Conservation (phyloP, 1,140 invertebrate species). For the Probaryconus sp. region DNA sequence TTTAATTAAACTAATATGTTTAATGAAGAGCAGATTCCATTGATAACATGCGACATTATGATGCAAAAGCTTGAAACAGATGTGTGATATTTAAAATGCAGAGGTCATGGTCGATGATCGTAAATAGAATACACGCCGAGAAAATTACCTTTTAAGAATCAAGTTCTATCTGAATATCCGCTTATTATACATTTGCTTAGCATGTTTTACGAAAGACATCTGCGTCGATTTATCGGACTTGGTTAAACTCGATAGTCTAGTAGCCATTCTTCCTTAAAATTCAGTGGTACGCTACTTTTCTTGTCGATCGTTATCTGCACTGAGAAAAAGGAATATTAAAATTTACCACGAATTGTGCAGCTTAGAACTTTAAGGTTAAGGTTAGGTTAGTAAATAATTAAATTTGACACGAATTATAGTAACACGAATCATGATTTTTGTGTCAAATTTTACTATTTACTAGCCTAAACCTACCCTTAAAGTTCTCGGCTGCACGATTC, state of each 20-base stretch:
- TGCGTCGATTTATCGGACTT: constrained; percentile 36
- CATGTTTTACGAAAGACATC: constrained; percentile 43
- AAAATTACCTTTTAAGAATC: constrained; percentile 57
- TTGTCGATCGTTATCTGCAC: constrained; percentile 34
- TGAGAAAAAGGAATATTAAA: too few relatives aligned
- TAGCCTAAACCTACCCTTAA: too few relatives aligned
- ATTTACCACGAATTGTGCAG: too few relatives aligned
- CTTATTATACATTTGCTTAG: constrained; percentile 43
- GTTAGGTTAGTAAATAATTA: too few relatives aligned
- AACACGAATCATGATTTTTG: too few relatives aligned
- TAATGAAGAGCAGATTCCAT: constrained; percentile 40
- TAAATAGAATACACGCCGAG: constrained; percentile 49
- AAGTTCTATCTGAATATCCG: constrained; percentile 49
- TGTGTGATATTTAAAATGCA: constrained; percentile 51
- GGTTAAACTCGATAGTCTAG: constrained; percentile 23
- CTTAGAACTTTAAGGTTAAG: constrained; percentile 9
- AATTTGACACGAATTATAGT: too few relatives aligned
- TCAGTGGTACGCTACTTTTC: constrained; percentile 34
- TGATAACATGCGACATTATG: constrained; percentile 40
- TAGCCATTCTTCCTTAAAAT: constrained; percentile 48
- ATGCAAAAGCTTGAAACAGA: constrained; percentile 54
- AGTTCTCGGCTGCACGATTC: too few relatives aligned
- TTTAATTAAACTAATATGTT: constrained; percentile 18
- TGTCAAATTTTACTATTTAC: too few relatives aligned
- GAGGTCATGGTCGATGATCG: constrained; percentile 43